Evolutionary conservation across 2,113 vertebrate genomes (phyloP).

Genomic region (mouse (Mus musculus)): DNA sequence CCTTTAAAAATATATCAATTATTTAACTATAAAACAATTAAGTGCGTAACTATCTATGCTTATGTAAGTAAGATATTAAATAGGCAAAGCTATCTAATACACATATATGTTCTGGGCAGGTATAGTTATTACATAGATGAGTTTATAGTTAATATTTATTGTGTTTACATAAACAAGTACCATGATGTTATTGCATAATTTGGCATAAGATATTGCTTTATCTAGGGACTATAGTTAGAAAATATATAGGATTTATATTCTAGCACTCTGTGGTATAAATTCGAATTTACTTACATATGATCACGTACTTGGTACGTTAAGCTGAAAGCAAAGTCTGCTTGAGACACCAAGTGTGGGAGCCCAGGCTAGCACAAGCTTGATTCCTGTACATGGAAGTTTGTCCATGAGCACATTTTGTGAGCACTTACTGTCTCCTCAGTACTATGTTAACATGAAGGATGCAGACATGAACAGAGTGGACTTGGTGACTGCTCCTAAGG

Average conservation of each 20-base stretch:
- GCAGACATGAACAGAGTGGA: background rate
- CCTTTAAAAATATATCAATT: background rate
- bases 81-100: background rate
- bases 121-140: background rate
- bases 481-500: background rate
- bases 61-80: background rate
- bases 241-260: background rate
- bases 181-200: background rate
- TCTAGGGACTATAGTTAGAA: background rate
- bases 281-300: background rate
- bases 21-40: slow-evolving; percentile 16
- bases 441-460: background rate
- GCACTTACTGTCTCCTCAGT: background rate
- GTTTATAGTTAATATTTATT: background rate
- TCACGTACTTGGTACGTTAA: background rate
- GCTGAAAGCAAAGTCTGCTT: background rate
- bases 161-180: background rate
- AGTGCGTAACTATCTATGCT: background rate
- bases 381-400: background rate
- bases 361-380: background rate
- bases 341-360: background rate
- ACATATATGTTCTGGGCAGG: background rate
- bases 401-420: background rate
- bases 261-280: background rate
- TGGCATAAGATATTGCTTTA: background rate